Conservation (phyloP, 2,113 vertebrate genomes). For the Phoenicopterus ruber region DNA sequence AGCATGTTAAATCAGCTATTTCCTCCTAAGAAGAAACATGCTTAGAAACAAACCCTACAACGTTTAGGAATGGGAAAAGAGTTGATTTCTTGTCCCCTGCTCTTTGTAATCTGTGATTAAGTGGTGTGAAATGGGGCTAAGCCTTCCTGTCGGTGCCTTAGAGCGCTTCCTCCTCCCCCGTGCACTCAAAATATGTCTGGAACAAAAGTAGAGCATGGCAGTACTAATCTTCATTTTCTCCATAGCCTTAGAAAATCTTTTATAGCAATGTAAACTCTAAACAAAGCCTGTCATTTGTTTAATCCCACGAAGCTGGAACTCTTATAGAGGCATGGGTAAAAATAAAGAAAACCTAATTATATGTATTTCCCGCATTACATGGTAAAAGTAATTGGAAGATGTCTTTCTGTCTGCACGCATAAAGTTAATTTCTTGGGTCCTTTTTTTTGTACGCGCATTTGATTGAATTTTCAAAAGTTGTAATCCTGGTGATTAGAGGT, state of each 20-base stretch:
- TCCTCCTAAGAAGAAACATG: not conserved
- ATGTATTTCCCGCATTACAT: not conserved
- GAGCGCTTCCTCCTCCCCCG: not conserved
- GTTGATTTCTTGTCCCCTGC: slow-evolving; percentile 18
- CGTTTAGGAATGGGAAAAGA: not conserved
- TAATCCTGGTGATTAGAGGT: not conserved
- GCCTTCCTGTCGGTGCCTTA: not conserved
- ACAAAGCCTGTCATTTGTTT: not conserved
- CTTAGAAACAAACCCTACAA: not conserved
- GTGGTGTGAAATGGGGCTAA: slow-evolving; percentile 48
- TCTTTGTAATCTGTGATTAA: slow-evolving; percentile 49
- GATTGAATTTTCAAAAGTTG: not conserved
- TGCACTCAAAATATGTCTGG: not conserved
- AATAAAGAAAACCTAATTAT: not conserved
- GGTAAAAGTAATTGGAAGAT: not conserved
- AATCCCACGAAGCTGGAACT: not conserved
- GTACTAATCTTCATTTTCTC: slow-evolving; percentile 45
- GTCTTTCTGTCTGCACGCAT: accelerated
- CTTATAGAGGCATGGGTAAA: not conserved
- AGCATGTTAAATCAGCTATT: not conserved
- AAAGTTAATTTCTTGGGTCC: not conserved
- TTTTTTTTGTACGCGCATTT: not conserved
- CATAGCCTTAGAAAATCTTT: not conserved
- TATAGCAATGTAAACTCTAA: not conserved
- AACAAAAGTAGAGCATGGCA: slow-evolving; percentile 4